phyloP scores from a whole-genome alignment of 2,888 invertebrate genomes.

The Diplolepis rosae region DNA sequence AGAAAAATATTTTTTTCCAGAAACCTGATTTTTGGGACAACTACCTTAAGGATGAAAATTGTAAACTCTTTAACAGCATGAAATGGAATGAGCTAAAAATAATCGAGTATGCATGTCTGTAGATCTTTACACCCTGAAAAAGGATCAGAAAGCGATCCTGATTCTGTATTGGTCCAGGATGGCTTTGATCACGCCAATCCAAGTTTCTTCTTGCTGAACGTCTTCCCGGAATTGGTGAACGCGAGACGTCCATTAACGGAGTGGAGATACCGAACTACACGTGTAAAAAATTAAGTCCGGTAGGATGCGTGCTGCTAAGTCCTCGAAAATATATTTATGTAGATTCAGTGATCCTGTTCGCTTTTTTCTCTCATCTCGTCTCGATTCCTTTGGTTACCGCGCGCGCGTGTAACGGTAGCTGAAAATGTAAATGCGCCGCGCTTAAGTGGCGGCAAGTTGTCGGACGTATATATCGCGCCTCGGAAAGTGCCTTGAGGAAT shows the following conservation, averaged over 20 bases:
- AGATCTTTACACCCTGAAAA: background rate
- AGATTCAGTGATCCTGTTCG: conserved; percentile 58
- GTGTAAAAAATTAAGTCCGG: conserved; percentile 65
- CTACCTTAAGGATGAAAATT: too few relatives aligned
- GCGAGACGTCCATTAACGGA: conserved; percentile 64
- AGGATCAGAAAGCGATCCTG: background rate
- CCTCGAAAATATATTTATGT: conserved; percentile 60
- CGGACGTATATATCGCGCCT: conserved; percentile 52
- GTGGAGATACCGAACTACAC: conserved; percentile 60
- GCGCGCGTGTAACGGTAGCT: conserved; percentile 66
- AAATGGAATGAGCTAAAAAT: background rate
- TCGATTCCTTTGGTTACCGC: conserved; percentile 51
- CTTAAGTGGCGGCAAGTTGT: conserved; percentile 62
- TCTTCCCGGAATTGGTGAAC: conserved; percentile 60
- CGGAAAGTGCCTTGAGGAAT: conserved; percentile 53
- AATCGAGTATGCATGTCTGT: background rate
- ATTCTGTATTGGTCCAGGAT: background rate
- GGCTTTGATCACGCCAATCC: background rate
- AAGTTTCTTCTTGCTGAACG: conserved; percentile 25
- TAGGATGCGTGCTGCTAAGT: conserved; percentile 39
- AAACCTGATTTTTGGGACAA: too few relatives aligned
- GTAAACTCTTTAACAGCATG: too few relatives aligned
- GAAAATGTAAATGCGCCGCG: conserved; percentile 64
- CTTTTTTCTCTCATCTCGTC: conserved; percentile 38
- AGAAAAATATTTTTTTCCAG: too few relatives aligned